Evolutionary conservation across 2,797 vertebrate genomes (phyloP).

Genomic region (Poecilia velifera): DNA sequence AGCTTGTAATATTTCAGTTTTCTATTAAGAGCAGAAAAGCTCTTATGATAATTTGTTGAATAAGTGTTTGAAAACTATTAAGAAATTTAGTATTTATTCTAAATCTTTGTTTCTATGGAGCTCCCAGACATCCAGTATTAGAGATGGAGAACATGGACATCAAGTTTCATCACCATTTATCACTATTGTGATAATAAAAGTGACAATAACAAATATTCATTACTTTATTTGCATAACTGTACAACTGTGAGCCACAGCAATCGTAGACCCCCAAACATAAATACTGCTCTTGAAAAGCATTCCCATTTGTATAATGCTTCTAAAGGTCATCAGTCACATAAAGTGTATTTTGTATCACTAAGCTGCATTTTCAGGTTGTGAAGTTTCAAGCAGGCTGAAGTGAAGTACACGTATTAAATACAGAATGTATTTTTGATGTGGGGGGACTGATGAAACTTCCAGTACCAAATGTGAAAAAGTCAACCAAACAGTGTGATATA

Average conservation of each 20-base stretch:
- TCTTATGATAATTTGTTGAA: background rate
- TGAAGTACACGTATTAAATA: background rate
- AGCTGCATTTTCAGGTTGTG: background rate
- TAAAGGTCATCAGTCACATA: background rate
- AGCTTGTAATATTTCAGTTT: background rate
- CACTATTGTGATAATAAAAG: background rate
- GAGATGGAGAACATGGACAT: background rate
- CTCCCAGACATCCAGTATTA: background rate
- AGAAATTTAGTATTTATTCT: background rate
- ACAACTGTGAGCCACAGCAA: background rate
- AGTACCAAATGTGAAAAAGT: background rate
- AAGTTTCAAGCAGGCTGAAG: background rate
- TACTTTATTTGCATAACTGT: background rate
- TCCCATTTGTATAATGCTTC: background rate
- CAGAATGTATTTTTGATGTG: background rate
- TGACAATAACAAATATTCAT: background rate
- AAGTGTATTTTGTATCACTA: background rate
- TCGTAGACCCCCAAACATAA: background rate
- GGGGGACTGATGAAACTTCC: background rate
- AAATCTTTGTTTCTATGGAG: background rate
- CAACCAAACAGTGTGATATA: background rate
- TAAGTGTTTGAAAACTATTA: background rate
- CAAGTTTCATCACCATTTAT: background rate
- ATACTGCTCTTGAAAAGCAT: background rate
- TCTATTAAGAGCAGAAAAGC: background rate